phyloP scores from a whole-genome alignment of 2,888 invertebrate genomes.

The Tetragonula carbonaria region DNA sequence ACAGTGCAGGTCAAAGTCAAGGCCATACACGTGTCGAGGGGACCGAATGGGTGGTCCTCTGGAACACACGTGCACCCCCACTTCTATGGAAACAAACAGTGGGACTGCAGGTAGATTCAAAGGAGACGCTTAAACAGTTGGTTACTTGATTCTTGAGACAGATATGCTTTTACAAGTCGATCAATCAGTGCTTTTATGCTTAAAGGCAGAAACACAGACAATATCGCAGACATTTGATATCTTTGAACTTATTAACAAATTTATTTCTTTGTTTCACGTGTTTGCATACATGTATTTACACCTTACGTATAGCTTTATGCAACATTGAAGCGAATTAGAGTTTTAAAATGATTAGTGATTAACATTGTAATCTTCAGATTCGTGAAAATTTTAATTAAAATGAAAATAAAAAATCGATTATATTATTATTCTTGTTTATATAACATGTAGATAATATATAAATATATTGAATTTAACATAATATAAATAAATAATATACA shows the following conservation, averaged over 20 bases:
- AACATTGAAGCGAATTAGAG: background rate
- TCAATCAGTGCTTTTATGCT: background rate
- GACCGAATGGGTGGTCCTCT: constrained; percentile 25
- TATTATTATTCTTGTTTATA: background rate
- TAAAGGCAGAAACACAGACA: constrained; percentile 28
- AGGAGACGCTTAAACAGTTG: constrained; percentile 20
- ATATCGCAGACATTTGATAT: too few species aligned
- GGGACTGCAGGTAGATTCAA: constrained; percentile 19
- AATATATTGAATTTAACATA: too few species aligned
- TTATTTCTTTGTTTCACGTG: background rate
- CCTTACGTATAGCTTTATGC: background rate
- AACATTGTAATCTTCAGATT: background rate
- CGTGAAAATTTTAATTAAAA: too few species aligned
- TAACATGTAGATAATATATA: too few species aligned
- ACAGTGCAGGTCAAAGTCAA: constrained; percentile 58
- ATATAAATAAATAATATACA: too few species aligned
- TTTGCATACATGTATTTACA: background rate
- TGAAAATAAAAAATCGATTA: background rate
- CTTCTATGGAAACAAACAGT: constrained; percentile 24
- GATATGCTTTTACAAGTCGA: background rate
- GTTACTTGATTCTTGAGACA: constrained; percentile 4
- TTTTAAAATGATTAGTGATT: background rate
- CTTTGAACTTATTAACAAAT: background rate
- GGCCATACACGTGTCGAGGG: constrained; percentile 60
- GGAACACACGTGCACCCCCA: constrained; percentile 40